Conservation (phyloP, 2,113 vertebrate genomes). For the Hemicordylus capensis region DNA sequence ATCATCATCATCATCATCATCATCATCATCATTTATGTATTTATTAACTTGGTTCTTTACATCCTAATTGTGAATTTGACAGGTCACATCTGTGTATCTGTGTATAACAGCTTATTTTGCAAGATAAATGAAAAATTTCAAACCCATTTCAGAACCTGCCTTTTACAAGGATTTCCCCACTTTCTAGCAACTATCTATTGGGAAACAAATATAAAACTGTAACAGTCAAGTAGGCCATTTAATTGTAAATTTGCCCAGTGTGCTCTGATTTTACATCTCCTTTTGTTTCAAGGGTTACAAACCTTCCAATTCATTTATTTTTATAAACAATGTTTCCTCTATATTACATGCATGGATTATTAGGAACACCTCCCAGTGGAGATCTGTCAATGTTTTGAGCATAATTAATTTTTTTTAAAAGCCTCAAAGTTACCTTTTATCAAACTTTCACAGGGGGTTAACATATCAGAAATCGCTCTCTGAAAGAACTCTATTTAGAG, state of each 20-base stretch:
- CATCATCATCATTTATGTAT: no score
- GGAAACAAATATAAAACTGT: constrained; percentile 76
- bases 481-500: constrained; percentile 69
- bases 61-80: accelerated
- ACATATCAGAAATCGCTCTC: constrained; percentile 69
- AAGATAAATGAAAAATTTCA: constrained; percentile 58
- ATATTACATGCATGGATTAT: constrained; percentile 74
- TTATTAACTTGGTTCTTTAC: no score
- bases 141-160: constrained; percentile 26
- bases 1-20: background rate
- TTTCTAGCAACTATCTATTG: constrained; percentile 43
- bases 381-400: constrained; percentile 68
- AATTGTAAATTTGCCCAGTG: constrained; percentile 66
- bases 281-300: constrained; percentile 76
- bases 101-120: constrained; percentile 13
- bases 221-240: constrained; percentile 73
- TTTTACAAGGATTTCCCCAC: constrained; percentile 57
- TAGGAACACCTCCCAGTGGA: constrained; percentile 72
- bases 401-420: constrained; percentile 81
- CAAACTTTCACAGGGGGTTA: constrained; percentile 71
- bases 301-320: constrained; percentile 74
- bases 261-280: constrained; percentile 68
- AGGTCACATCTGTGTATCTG: constrained; percentile 25
- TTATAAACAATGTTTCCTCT: constrained; percentile 74
- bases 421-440: constrained; percentile 73